Evolutionary conservation across 1,140 invertebrate species (phyloP), one percentile per base, ranked within the genome.

Genomic region (Bombus picipes): DNA sequence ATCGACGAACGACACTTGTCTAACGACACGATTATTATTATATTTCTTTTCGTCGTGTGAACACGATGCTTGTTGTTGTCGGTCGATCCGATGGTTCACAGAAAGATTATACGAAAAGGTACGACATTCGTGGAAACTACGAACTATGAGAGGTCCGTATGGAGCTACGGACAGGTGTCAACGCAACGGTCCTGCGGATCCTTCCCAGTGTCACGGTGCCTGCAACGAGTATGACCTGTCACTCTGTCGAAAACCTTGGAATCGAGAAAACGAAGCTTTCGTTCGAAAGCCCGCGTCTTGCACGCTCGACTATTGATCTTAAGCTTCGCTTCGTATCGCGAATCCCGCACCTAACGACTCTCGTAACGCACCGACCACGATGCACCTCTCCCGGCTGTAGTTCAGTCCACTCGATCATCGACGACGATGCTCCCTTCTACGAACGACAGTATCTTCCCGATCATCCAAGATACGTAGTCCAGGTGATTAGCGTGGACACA

Each of bases 281-380:
- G 43, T 70, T 74, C 41, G 85, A 83, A 76, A 76, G 81, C 47
- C 72, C 74, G 73, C 74, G 81, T 87, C 81, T 83, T 83, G 53
- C 65, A 71, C 73, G 65, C 76, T 75, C 81, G 39, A 65, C 57
- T 83, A 87, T 87, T 83, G 85, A 83, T 87, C 81, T 87, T 87
- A 83, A 87, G 76, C 79, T 74, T 37, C 43, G 78, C 84, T 85
- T 22, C 62, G 83, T 81, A 80, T 85, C 82, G 82, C 83, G 83
- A 80, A 83, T 53, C 59, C 72, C 18, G 73, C 62, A 66, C 81
- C 81, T 83, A 76, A 83, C 81, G 81, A 83, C 72, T 68, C 80
- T 73, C 39, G 80, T 73, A 73, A 73, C 70, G 80, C 70, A 62
- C 37, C 47, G n/a, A 25, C 28, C n/a, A 39, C 37, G 70, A 22